phyloP scores from a whole-genome alignment of 2,888 invertebrate species.

The Lycophotia porphyrea region DNA sequence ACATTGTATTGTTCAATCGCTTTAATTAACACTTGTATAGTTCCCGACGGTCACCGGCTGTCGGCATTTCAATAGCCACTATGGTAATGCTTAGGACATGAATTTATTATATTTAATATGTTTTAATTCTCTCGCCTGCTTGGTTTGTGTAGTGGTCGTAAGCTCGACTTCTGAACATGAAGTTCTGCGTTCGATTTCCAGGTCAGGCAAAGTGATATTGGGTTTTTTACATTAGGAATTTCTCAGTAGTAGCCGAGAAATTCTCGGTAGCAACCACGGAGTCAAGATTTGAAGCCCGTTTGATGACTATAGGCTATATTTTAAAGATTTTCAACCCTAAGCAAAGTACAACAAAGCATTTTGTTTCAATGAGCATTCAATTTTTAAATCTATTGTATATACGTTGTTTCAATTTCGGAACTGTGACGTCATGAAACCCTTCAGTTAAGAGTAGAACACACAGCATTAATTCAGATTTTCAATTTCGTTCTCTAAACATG shows the following conservation, averaged over 20 bases:
- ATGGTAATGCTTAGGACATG: conserved; percentile 2
- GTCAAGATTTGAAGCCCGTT: no score
- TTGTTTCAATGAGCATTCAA: conserved; percentile 14
- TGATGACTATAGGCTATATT: neutral
- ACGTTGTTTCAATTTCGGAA: conserved; percentile 4
- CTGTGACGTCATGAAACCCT: neutral
- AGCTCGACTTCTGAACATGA: no score
- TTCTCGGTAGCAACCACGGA: no score
- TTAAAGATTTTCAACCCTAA: neutral
- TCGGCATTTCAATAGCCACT: conserved; percentile 46
- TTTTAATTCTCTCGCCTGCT: no score
- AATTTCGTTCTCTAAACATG: conserved; percentile 16
- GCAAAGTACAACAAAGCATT: conserved; percentile 1
- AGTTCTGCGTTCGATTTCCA: no score
- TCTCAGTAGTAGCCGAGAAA: no score
- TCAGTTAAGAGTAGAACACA: conserved; percentile 24
- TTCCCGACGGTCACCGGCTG: conserved; percentile 32
- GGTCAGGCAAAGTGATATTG: no score
- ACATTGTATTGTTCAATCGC: conserved; percentile 54
- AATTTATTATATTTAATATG: neutral
- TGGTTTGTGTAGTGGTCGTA: no score
- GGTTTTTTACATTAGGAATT: no score
- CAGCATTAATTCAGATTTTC: conserved; percentile 20
- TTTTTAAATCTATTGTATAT: conserved; percentile 17
- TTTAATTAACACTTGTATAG: conserved; percentile 51